phyloP scores from a whole-genome alignment of 2,888 invertebrate genomes.

The Eremobia ochroleuca region DNA sequence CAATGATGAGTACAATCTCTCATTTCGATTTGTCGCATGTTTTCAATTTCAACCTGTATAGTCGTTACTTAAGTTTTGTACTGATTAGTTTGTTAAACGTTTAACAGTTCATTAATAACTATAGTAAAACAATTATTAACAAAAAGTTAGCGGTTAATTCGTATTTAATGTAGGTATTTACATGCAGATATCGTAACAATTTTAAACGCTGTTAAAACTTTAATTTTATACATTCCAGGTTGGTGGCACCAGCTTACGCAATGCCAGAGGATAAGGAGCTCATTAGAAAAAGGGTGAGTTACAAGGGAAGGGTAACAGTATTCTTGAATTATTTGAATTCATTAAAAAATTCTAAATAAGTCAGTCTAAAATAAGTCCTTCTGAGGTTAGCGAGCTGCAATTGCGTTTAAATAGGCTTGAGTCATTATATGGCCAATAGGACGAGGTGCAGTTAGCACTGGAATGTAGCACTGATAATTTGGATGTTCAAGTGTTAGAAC shows the following conservation, averaged over 20 bases:
- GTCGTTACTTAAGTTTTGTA: neutral
- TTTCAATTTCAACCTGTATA: too few species aligned
- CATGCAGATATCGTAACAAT: neutral
- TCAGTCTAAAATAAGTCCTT: too few species aligned
- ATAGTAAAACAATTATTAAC: neutral
- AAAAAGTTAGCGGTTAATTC: neutral
- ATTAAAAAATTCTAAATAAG: neutral
- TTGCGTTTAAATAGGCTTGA: neutral
- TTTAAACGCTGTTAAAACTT: conserved; percentile 1
- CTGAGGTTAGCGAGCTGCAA: conserved; percentile 5
- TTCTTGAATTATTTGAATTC: conserved; percentile 18
- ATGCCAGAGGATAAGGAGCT: conserved; percentile 10
- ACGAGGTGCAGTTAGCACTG: conserved; percentile 9
- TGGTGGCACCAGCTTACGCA: conserved; percentile 6
- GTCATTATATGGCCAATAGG: conserved; percentile 10
- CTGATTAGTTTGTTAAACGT: neutral
- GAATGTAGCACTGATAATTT: conserved; percentile 11
- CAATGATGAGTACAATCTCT: too few species aligned
- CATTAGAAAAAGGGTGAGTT: conserved; percentile 14
- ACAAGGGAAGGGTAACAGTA: conserved; percentile 13
- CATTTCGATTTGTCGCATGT: too few species aligned
- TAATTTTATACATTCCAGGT: conserved; percentile 3
- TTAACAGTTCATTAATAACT: neutral
- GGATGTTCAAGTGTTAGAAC: conserved; percentile 5
- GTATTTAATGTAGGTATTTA: neutral